Evolutionary conservation across 2,888 invertebrate species (phyloP).

Genomic region (Disparrhopalites patrizii): DNA sequence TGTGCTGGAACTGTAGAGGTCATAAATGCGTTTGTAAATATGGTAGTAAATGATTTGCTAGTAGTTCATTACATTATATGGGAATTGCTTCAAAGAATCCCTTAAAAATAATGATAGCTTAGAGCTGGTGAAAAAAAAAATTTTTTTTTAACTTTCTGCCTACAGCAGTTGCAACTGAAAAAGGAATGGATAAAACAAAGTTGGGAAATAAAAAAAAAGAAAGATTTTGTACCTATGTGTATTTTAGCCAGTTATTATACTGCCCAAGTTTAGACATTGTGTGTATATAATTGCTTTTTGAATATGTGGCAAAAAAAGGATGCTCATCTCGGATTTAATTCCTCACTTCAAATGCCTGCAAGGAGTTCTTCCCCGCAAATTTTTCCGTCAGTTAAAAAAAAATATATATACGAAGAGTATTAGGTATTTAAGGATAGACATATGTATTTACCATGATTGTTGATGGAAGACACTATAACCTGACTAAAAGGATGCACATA

Average conservation of each 20-base stretch:
- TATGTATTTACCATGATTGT: no score
- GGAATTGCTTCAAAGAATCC: background rate
- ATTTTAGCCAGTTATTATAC: no score
- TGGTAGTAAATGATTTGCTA: background rate
- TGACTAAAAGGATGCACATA: background rate
- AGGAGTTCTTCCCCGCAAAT: background rate
- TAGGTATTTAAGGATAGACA: no score
- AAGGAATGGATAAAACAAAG: background rate
- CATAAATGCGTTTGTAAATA: no score
- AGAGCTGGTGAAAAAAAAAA: no score
- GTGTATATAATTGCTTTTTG: background rate
- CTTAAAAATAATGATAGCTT: no score
- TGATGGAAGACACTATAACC: no score
- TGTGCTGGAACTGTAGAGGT: no score
- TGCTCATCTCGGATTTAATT: constrained; percentile 17
- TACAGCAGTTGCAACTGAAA: background rate
- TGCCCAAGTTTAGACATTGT: no score
- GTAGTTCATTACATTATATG: background rate
- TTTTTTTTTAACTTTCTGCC: no score
- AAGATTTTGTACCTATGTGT: no score
- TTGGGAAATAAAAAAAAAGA: background rate
- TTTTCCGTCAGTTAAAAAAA: constrained; percentile 8
- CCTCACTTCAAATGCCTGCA: constrained; percentile 2
- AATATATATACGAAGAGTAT: background rate
- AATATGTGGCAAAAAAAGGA: background rate